These are phyloP conservation scores for Oxystoma pomonae DNA, from an alignment of 2,888 invertebrate species.

Conservation along the genomic window DNA sequence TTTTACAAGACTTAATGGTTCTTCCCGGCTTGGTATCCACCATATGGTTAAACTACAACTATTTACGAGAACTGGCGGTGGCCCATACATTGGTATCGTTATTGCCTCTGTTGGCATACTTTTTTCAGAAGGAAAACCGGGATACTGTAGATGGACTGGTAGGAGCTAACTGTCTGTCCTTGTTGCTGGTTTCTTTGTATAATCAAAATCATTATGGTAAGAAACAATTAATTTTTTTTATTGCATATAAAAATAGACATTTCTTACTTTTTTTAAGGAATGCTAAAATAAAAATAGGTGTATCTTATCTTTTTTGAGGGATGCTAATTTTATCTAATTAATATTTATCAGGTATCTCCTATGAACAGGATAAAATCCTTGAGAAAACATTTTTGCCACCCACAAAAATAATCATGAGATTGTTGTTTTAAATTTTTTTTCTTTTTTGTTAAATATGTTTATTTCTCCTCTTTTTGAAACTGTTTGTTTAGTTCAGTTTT, in stretches of 20 bases:
- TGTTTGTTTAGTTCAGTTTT: neutral
- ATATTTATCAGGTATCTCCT: too few species aligned
- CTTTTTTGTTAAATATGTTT: too few species aligned
- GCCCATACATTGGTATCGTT: constrained; percentile 29
- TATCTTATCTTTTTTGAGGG: too few species aligned
- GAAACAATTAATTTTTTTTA: too few species aligned
- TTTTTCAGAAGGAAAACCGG: constrained; percentile 27
- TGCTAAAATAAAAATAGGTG: too few species aligned
- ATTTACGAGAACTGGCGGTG: constrained; percentile 26
- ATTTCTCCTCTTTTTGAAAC: neutral
- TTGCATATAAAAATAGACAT: neutral
- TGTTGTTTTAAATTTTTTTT: too few species aligned
- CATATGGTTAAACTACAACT: constrained; percentile 31
- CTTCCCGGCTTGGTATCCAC: constrained; percentile 35
- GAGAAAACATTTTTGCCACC: too few species aligned
- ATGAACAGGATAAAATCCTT: too few species aligned
- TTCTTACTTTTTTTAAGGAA: too few species aligned
- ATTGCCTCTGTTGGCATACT: constrained; percentile 33
- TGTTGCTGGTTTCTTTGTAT: constrained; percentile 34
- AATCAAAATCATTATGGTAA: constrained; percentile 39
- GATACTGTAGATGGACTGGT: constrained; percentile 35
- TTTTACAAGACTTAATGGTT: constrained; percentile 35
- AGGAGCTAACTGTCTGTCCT: constrained; percentile 32
- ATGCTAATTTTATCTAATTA: too few species aligned
- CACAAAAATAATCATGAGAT: too few species aligned